Conservation (phyloP, 2,888 invertebrate species). For the Aleiodes leptofemur region DNA sequence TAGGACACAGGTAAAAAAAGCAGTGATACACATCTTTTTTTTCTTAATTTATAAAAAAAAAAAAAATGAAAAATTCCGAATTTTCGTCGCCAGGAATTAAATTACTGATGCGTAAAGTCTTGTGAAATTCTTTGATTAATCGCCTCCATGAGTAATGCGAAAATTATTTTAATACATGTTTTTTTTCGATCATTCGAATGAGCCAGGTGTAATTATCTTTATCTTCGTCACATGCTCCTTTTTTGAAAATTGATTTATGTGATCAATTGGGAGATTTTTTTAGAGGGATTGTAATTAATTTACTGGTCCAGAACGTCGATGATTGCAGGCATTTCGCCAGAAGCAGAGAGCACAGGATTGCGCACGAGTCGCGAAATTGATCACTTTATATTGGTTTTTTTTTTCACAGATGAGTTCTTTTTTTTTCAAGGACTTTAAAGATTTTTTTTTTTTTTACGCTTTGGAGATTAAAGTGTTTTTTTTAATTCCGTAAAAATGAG, state of each 20-base stretch:
- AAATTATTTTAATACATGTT: constrained; percentile 11
- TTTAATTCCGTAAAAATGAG: neutral
- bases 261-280: neutral
- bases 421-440: no score
- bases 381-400: constrained; percentile 1
- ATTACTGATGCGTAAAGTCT: constrained; percentile 3
- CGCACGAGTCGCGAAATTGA: constrained; percentile 38
- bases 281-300: neutral
- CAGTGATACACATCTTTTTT: neutral
- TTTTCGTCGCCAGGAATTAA: neutral
- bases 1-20: constrained; percentile 71
- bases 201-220: neutral
- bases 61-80: no score
- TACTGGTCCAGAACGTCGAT: constrained; percentile 34
- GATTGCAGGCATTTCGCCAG: constrained; percentile 36
- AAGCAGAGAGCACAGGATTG: constrained; percentile 24
- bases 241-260: neutral
- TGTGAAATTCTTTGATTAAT: constrained; percentile 25
- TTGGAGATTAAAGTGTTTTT: neutral
- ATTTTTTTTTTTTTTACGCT: neutral
- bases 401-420: neutral
- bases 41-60: no score
- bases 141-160: neutral
- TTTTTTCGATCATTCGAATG: neutral
- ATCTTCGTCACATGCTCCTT: no score